Evolutionary conservation across 2,113 vertebrate genomes (phyloP), one percentile per base, ranked within the genome.

Genomic region (Rhynchomys soricoides): DNA sequence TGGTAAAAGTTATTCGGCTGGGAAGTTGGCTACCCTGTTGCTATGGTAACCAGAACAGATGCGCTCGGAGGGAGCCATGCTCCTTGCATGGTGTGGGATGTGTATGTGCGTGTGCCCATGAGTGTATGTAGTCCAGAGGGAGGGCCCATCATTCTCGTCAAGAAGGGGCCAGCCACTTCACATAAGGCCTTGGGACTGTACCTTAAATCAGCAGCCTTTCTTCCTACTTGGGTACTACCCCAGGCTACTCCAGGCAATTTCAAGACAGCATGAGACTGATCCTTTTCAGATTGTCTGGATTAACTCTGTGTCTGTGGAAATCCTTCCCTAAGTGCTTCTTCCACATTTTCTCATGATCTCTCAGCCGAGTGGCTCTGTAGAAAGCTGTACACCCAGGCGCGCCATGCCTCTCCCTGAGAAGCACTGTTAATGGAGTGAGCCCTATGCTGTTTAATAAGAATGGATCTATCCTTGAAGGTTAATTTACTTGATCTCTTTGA

Each of bases 41-140:
- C 96, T 94, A 98, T 94, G 97, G 94, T 85, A 97, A 98, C 97
- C 66, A 37, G 79, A 50, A 86, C 86, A 90, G 91, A 31, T 13
- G 43, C 1, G 8, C 31, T 73, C 73, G 24, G n/a, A 37, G 70
- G 74, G 91, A 87, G 55, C 40, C 70, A 12, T 40, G 45, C 45
- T 83, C 92, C 31, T 95, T 62, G 68, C n/a, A n/a, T 68, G 21
- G 79, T 78, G 71, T 82, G 64, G 31, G 59, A 4, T 4, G 21
- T 64, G 59, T 48, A 82, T 95, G 74, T 64, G 73, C 2, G 0
- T 59, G 17, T 85, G 21, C 40, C 59, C 55, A 50, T 0, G 8
- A 74, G 55, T 75, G 57, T 66, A 55, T 82, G 50, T 4, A 29
- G 19, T 73, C 8, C 66, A 29, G 85, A 68, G 62, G 66, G 79